Evolutionary conservation across 2,113 vertebrate genomes (phyloP).

Genomic region (Cyprinodon brontotheroides): DNA sequence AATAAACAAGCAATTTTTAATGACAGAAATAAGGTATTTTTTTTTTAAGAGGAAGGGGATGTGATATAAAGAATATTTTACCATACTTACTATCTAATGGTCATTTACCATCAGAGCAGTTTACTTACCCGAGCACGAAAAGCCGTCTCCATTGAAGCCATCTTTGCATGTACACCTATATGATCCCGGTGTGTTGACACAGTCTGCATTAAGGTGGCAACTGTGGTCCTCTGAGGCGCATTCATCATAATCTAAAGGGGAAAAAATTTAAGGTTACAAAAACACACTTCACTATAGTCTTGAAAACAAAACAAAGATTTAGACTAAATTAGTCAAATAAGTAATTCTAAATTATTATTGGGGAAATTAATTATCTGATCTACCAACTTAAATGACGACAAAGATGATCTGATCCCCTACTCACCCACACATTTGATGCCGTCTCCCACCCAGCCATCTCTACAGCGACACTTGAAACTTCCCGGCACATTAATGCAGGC

Average conservation of each 20-base stretch:
- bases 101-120: no score
- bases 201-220: conserved; percentile 89
- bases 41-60: no score
- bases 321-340: neutral
- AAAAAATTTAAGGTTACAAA: neutral
- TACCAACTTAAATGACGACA: neutral
- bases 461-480: conserved; percentile 94
- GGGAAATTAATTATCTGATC: neutral
- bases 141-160: conserved; percentile 89
- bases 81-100: neutral
- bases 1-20: no score
- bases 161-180: conserved; percentile 88
- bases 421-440: conserved; percentile 91
- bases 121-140: conserved; percentile 86
- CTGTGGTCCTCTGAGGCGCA: conserved; percentile 85
- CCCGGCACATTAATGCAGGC: conserved; percentile 91
- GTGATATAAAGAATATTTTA: neutral
- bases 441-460: conserved; percentile 89
- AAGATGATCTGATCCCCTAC: conserved; percentile 38
- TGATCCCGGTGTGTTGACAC: conserved; percentile 88
- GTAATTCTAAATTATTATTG: neutral
- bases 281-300: neutral
- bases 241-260: conserved; percentile 86
- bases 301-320: neutral
- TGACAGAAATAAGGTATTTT: no score